Evolutionary conservation across 2,797 vertebrate species (phyloP), one percentile per base, ranked within the genome.

Genomic region (Pipistrellus pipistrellus): DNA sequence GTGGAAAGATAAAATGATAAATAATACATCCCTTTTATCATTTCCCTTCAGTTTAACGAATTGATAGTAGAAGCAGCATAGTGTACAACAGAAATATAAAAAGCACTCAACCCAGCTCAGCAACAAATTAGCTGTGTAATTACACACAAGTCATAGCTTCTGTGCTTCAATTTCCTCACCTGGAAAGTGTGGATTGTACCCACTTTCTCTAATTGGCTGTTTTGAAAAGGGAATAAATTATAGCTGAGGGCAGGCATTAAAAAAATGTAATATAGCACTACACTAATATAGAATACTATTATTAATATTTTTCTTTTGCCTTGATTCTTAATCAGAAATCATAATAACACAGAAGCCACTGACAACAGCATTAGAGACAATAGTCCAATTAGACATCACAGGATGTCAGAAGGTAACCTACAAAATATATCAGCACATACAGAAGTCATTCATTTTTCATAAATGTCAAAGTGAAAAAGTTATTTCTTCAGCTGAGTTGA

Each of bases 371-470:
- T 55, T 77, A 68, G 53, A 68, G 55, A 84, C 32, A 80, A 95
- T 32, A 91, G 46, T 76, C 77, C 80, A 97, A 89, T 94, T 95
- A 95, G 48, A 46, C 68, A 41, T 94, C 86, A 89, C 41, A 73
- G 46, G 23, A 93, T 68, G 44, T 55, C 48, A 93, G 69, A 91
- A 90, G 48, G 38, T 77, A 95, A 46, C 86, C 53, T 89, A 86
- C 27, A 91, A 89, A 91, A 88, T 88, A 25, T 88, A 71, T 83
- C 69, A 88, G 21, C 23, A 69, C 89, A 76, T 91, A 89, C 30
- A 88, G 53, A 86, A 94, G 84, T 94, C 85, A 97, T 97, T 91
- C 66, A 94, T 94, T 96, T 97, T 96, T 95, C 44, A 95, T 96
- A 97, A 96, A 96, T 94, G 87, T 5, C 94, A 96, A 85, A 91